These are phyloP conservation scores for Gallinago solitaria DNA, from an alignment of 2,797 vertebrate genomes.

Conservation along the genomic window DNA sequence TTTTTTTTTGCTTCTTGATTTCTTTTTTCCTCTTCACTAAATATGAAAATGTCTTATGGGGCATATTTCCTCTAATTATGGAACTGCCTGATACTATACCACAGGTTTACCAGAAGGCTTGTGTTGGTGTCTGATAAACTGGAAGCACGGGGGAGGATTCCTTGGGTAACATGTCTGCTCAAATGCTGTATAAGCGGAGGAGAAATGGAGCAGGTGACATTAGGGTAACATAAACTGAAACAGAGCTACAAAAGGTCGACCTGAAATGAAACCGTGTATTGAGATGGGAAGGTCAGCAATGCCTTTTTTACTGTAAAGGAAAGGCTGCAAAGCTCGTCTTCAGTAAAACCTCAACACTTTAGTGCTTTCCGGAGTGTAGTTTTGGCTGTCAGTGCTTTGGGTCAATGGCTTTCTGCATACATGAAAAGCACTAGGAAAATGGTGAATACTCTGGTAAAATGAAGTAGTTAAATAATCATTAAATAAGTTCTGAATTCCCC, in stretches of 20 bases:
- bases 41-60: background rate
- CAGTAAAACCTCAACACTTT: background rate
- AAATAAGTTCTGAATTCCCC: background rate
- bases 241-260: background rate
- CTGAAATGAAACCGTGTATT: background rate
- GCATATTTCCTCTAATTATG: background rate
- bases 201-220: background rate
- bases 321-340: background rate
- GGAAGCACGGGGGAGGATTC: background rate
- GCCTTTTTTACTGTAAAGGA: background rate
- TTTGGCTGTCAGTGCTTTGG: background rate
- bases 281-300: background rate
- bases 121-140: background rate
- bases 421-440: background rate
- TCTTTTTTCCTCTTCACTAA: background rate
- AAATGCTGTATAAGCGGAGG: background rate
- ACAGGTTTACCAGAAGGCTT: background rate
- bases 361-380: background rate
- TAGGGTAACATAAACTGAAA: background rate
- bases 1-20: background rate
- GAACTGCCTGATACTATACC: background rate
- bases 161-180: background rate
- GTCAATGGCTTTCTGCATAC: background rate
- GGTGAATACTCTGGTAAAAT: background rate
- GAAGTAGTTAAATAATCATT: background rate